Conservation (phyloP, 2,113 vertebrate genomes). For the Colius striatus region DNA sequence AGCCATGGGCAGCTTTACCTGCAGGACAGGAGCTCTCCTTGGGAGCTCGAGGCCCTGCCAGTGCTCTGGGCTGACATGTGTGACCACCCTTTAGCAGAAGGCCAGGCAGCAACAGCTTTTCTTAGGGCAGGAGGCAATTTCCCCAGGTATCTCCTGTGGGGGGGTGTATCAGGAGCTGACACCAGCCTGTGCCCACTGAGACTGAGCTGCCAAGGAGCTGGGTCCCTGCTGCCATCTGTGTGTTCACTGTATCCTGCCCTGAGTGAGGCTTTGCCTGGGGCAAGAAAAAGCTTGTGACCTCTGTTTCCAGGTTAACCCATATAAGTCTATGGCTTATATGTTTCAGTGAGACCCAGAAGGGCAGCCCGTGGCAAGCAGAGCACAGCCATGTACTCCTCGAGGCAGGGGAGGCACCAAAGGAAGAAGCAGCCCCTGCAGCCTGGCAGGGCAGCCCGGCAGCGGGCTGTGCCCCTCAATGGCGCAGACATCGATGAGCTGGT, state of each 20-base stretch:
- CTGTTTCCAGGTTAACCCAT: neutral
- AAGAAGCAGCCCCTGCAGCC: conserved; percentile 80
- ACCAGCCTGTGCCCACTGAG: neutral
- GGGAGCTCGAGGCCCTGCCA: accelerated
- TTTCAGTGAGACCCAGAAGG: conserved; percentile 90
- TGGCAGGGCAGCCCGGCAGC: conserved; percentile 73
- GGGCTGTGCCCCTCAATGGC: conserved; percentile 74
- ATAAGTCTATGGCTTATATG: neutral
- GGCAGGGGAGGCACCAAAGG: conserved; percentile 79
- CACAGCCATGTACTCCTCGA: conserved; percentile 40
- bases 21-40: neutral
- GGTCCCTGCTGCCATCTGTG: accelerated
- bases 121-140: neutral
- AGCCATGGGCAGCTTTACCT: neutral
- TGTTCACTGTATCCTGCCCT: neutral
- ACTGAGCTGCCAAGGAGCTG: neutral
- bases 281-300: neutral
- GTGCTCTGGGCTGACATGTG: neutral
- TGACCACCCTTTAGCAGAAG: neutral
- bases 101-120: neutral
- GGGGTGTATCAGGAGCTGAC: neutral
- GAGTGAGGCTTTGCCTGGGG: neutral
- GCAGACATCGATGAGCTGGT: conserved; percentile 96
- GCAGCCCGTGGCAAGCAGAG: conserved; percentile 78
- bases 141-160: neutral